Evolutionary conservation across 2,888 invertebrate genomes (phyloP).

Genomic region (Choristoneura rosaceana): DNA sequence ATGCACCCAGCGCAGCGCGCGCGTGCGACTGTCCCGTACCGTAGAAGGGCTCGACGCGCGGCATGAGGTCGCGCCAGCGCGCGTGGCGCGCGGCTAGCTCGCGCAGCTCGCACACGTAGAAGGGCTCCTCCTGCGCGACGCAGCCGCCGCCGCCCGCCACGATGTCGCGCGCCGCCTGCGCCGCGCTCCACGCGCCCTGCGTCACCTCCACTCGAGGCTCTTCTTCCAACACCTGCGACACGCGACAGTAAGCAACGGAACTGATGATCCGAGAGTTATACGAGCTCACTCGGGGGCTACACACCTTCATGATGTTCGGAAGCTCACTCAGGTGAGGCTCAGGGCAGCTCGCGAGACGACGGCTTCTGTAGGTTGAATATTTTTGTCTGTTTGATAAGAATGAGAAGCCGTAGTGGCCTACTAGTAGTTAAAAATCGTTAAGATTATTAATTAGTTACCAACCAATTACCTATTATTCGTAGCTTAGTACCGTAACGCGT

Average conservation of each 20-base stretch:
- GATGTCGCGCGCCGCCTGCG: constrained; percentile 86
- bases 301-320: constrained; percentile 48
- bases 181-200: constrained; percentile 86
- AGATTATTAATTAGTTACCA: no score
- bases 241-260: neutral
- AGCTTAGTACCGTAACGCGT: no score
- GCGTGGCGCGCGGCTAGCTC: constrained; percentile 93
- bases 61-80: constrained; percentile 93
- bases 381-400: no score
- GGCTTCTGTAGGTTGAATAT: no score
- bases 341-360: no score
- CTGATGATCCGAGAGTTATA: neutral
- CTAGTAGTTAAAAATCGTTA: no score
- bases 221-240: constrained; percentile 66
- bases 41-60: constrained; percentile 96
- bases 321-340: no score
- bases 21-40: constrained; percentile 82
- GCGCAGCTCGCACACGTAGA: constrained; percentile 95
- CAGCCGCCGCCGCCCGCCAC: constrained; percentile 75
- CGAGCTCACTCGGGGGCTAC: neutral
- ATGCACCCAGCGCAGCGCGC: no score
- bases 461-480: no score
- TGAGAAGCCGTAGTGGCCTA: no score
- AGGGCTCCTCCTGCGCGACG: constrained; percentile 92
- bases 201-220: constrained; percentile 86